Evolutionary conservation across 2,888 invertebrate species (phyloP), one percentile per base, ranked within the genome.

Genomic region (Lysandra bellargus): DNA sequence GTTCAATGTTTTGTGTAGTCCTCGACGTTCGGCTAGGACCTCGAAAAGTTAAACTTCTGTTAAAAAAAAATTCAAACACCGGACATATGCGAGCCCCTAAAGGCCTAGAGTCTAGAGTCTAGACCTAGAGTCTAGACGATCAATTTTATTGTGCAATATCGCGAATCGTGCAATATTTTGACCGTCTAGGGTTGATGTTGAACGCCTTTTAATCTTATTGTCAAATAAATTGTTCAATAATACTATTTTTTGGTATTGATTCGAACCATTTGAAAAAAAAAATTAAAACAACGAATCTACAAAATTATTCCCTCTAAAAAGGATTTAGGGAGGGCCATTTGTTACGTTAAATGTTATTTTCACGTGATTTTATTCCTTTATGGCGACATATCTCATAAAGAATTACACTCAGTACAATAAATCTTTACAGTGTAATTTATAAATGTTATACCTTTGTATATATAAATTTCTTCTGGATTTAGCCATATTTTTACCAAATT

Each of bases 1-100:
- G 77, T 80, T 78, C 78, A 53, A 79, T 80, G 77, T 79, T 80
- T 73, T 81, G 37, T 7, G 69, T 23, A 49, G 78, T 80, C 75
- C 73, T 79, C 14, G 40, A 40, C 40, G 40, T 40, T 40, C 40
- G 40, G 40, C 40, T 40, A 40, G 40, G 40, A 40, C 69, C 69
- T 33, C 23, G 23, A 23, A 23, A 23, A 23, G 23, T 23, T 23
- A 23, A 23, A 23, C 23, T 23, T 23, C 23, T 23, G 23, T 23
- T 23, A 23, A 23, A 23, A 23, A 23, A 23, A 23, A 23, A 23
- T 23, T 23, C 23, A 23, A 23, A 23, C 23, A 23, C 23, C 23
- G 23, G 23, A 23, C 23, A 23, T 23, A 23, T 23, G 23, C 23
- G 23, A 0, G 23, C 23, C 23, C 23, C 23, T 23, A 23, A 23